Evolutionary conservation across 2,888 invertebrate genomes (phyloP).

Genomic region (Cheilosia impressa): DNA sequence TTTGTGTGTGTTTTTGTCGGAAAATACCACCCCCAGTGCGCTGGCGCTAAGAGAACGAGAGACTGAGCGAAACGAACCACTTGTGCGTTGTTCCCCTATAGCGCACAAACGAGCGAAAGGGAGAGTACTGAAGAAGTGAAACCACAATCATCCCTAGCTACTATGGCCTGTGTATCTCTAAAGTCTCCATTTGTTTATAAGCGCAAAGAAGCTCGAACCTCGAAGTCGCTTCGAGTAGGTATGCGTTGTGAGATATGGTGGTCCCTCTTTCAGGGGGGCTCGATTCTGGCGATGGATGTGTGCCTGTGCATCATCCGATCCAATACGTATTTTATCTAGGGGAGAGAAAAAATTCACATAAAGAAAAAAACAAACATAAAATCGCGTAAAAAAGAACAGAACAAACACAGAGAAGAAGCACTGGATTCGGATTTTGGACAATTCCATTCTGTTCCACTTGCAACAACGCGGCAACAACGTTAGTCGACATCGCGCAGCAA

Average conservation of each 20-base stretch:
- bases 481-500: conserved; percentile 75
- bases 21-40: conserved; percentile 45
- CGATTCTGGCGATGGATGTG: conserved; percentile 22
- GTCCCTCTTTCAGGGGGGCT: conserved; percentile 30
- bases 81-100: conserved; percentile 32
- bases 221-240: conserved; percentile 25
- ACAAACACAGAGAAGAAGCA: conserved; percentile 46
- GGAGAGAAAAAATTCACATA: conserved; percentile 32
- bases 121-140: no score
- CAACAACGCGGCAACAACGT: conserved; percentile 62
- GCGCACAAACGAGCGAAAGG: conserved; percentile 2
- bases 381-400: conserved; percentile 7
- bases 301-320: conserved; percentile 29
- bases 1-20: neutral
- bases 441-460: conserved; percentile 74
- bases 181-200: conserved; percentile 66
- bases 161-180: conserved; percentile 36
- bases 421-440: conserved; percentile 16
- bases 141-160: conserved; percentile 45
- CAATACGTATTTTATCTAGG: conserved; percentile 39
- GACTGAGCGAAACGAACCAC: conserved; percentile 1
- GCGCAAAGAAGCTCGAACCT: conserved; percentile 45
- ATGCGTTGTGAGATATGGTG: conserved; percentile 11
- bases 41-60: conserved; percentile 59
- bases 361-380: conserved; percentile 3